Conservation (phyloP, 2,888 invertebrate species). For the Adineta ricciae region DNA sequence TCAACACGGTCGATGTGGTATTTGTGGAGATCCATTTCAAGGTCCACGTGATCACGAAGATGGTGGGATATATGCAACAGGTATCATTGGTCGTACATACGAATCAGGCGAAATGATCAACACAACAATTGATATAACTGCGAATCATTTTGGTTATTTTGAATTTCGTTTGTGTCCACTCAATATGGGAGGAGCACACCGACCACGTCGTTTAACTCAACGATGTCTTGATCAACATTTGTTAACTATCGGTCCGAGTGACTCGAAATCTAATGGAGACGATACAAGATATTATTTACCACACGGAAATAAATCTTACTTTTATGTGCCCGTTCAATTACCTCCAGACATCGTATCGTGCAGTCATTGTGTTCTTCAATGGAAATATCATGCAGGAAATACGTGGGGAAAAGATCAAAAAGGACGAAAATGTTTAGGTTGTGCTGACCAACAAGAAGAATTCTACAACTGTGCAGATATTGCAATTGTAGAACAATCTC, state of each 20-base stretch:
- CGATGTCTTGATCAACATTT: conserved; percentile 23
- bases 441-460: conserved; percentile 22
- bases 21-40: conserved; percentile 72
- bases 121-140: conserved; percentile 46
- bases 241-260: conserved; percentile 12
- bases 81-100: conserved; percentile 43
- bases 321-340: not conserved
- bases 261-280: not conserved
- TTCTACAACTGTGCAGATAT: conserved; percentile 19
- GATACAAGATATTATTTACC: conserved; percentile 13
- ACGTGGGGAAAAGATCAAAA: not conserved
- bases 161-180: conserved; percentile 47
- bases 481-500: not conserved
- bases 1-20: conserved; percentile 65
- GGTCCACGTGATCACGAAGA: conserved; percentile 42
- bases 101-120: conserved; percentile 44
- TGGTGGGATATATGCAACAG: conserved; percentile 44
- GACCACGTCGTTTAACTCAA: conserved; percentile 36
- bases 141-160: conserved; percentile 47
- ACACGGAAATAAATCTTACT: conserved; percentile 18
- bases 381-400: conserved; percentile 22
- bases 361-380: conserved; percentile 18
- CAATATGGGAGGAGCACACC: conserved; percentile 38
- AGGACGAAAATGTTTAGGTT: conserved; percentile 18
- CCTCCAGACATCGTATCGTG: not conserved